Percentiles rank a stretch among this genome's conserved stretches.
These are phyloP conservation scores for Glossophaga mutica DNA, from an alignment of 2,797 vertebrate genomes.

Conservation along the genomic window DNA sequence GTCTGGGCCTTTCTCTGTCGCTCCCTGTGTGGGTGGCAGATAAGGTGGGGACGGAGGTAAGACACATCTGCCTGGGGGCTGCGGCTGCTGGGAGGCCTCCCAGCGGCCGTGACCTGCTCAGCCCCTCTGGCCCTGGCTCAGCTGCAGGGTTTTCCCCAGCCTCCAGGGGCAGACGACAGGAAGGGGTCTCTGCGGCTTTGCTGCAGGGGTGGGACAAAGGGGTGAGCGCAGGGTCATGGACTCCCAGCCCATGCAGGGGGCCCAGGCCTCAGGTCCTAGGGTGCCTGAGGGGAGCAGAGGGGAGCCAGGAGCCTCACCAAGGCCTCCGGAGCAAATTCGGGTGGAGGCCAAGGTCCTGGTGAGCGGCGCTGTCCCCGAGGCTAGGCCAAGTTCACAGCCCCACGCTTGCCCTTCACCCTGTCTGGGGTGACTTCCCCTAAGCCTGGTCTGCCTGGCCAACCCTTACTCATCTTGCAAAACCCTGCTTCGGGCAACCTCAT, in stretches of 20 bases:
- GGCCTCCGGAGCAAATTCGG: background rate
- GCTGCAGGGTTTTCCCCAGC: background rate
- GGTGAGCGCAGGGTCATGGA: background rate
- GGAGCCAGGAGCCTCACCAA: background rate
- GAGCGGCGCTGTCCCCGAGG: background rate
- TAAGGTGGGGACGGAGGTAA: background rate
- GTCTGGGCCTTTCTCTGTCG: background rate
- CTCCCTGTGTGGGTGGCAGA: background rate
- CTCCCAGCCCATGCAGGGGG: background rate
- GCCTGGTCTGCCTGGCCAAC: background rate
- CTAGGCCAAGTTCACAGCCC: background rate
- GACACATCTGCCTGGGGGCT: background rate
- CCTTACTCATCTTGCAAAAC: slow-evolving; percentile 14
- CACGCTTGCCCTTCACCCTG: background rate
- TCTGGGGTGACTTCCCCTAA: background rate
- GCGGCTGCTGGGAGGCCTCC: background rate
- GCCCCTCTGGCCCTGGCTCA: background rate
- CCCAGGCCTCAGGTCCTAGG: background rate
- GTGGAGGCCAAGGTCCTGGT: background rate
- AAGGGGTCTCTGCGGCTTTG: background rate
- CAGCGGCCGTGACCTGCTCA: rapidly evolving
- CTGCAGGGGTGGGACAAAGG: rapidly evolving
- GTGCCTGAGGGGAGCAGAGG: background rate
- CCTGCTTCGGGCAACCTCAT: background rate
- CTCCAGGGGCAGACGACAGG: background rate